Percentiles rank a stretch among this genome's conserved stretches.
Evolutionary conservation across 2,113 vertebrate genomes (phyloP).

Genomic region (Triplophysa dalaica): DNA sequence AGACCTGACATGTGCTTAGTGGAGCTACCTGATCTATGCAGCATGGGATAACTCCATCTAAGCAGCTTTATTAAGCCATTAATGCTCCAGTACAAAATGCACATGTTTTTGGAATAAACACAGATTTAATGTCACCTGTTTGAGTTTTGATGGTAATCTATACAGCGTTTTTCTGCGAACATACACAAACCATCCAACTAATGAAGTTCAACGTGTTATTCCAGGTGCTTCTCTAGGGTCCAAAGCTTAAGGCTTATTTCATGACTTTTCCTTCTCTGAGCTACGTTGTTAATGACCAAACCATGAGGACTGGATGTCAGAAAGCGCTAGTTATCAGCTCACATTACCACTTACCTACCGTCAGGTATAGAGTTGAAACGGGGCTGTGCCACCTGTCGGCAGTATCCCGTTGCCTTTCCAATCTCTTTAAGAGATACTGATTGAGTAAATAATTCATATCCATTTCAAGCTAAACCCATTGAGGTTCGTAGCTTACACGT

Average conservation of each 20-base stretch:
- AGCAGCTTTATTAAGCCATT: not conserved
- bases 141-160: not conserved
- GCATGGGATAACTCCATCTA: slow-evolving; percentile 8
- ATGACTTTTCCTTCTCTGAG: slow-evolving; percentile 37
- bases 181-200: not conserved
- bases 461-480: slow-evolving; percentile 59
- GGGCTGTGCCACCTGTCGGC: slow-evolving; percentile 73
- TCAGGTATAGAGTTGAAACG: slow-evolving; percentile 65
- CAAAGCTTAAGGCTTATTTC: slow-evolving; percentile 21
- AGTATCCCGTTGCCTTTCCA: slow-evolving; percentile 77
- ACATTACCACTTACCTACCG: slow-evolving; percentile 75
- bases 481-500: not conserved
- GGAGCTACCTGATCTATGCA: slow-evolving; percentile 15
- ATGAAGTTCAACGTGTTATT: not conserved
- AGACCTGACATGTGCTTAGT: slow-evolving; percentile 50
- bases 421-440: slow-evolving; percentile 74
- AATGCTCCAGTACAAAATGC: too few relatives aligned
- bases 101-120: not conserved
- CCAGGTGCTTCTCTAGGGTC: not conserved
- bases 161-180: not conserved
- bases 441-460: slow-evolving; percentile 78
- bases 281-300: slow-evolving; percentile 18
- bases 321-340: slow-evolving; percentile 74
- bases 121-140: not conserved
- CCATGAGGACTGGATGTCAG: slow-evolving; percentile 61